Percentiles rank a stretch among this genome's conserved stretches.
Conservation (phyloP, 2,113 vertebrate species). For the Hippolais icterina region DNA sequence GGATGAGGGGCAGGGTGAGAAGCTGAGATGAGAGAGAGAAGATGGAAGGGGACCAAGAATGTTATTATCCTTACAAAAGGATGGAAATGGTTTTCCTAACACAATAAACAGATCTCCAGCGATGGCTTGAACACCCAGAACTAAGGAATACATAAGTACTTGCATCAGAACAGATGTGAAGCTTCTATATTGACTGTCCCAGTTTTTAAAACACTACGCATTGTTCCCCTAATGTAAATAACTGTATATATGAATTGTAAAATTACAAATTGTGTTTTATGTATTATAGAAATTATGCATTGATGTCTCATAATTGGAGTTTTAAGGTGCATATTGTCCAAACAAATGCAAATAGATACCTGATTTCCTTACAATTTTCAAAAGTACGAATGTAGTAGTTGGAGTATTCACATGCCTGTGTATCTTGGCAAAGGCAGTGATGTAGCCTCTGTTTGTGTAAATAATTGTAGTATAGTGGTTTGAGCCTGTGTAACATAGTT, state of each 20-base stretch:
- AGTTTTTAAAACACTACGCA: not conserved
- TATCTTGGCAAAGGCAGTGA: not conserved
- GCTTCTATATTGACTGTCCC: not conserved
- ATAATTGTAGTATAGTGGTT: not conserved
- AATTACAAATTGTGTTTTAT: not conserved
- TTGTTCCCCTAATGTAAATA: not conserved
- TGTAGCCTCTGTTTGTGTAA: not conserved
- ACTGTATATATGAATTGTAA: not conserved
- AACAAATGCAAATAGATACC: not conserved
- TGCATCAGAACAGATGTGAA: not conserved
- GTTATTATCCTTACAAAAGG: not conserved
- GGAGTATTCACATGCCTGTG: rapidly evolving
- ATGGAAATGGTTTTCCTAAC: not conserved
- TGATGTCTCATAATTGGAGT: not conserved
- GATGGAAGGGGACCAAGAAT: not conserved
- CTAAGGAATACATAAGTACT: rapidly evolving
- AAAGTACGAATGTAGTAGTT: not conserved
- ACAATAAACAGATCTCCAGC: not conserved
- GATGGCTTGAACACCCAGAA: not conserved
- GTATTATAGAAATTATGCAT: not conserved
- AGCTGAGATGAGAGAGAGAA: not conserved
- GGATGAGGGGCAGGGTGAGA: not conserved
- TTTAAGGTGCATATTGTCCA: not conserved
- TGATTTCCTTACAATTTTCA: not conserved
- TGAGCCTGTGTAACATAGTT: not conserved